Evolutionary conservation across 2,888 invertebrate genomes (phyloP).

Genomic region (Diachrysia chrysitis): DNA sequence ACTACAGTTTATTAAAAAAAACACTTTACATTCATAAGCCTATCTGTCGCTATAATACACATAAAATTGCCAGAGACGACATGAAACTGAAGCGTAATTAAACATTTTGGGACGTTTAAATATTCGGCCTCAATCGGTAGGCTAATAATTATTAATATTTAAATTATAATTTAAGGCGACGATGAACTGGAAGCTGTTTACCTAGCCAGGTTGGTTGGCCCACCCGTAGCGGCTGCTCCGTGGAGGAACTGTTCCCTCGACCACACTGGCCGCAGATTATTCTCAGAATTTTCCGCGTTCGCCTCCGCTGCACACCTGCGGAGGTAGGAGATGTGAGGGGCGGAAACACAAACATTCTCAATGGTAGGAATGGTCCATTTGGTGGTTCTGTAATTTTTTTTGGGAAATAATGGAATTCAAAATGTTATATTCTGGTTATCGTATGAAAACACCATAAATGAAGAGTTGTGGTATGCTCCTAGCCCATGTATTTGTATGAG

Average conservation of each 20-base stretch:
- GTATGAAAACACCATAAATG: background rate
- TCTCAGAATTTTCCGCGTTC: slow-evolving; percentile 61
- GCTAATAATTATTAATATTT: too few species aligned
- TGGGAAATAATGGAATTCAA: background rate
- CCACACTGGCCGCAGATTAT: slow-evolving; percentile 88
- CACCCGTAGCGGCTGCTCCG: slow-evolving; percentile 92
- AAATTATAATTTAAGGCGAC: background rate
- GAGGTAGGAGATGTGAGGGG: slow-evolving; percentile 36
- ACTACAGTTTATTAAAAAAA: too few species aligned
- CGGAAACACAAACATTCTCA: slow-evolving; percentile 41
- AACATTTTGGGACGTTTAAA: too few species aligned
- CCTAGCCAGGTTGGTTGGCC: slow-evolving; percentile 84
- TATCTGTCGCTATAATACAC: too few species aligned
- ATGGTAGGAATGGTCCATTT: too few species aligned
- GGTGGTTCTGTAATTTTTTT: background rate
- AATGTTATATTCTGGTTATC: background rate
- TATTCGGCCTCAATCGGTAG: background rate
- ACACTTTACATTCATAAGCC: too few species aligned
- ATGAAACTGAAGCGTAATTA: too few species aligned
- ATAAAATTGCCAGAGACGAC: too few species aligned
- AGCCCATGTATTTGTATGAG: too few species aligned
- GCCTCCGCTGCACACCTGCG: slow-evolving; percentile 66
- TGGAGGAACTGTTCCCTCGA: slow-evolving; percentile 94
- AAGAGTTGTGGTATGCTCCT: too few species aligned
- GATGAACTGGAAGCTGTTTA: slow-evolving; percentile 35